These are phyloP conservation scores for Dioctria linearis DNA, from an alignment of 2,888 invertebrate species.

Conservation along the genomic window DNA sequence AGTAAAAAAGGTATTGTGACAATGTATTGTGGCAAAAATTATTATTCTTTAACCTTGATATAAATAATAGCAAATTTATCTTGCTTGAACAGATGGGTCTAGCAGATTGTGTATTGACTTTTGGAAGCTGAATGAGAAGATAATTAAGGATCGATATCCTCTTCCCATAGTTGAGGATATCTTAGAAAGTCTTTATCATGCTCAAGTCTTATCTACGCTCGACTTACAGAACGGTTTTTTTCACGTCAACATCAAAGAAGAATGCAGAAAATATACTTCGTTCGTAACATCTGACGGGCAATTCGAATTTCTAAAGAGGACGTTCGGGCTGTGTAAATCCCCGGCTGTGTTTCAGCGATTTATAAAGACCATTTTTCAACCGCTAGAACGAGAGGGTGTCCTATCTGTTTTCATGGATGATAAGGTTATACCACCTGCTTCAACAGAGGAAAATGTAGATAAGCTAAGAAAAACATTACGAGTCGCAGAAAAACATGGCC, in stretches of 20 bases:
- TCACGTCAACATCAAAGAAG: slow-evolving; percentile 62
- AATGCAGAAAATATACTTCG: slow-evolving; percentile 60
- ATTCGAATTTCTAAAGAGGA: slow-evolving; percentile 59
- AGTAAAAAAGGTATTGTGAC: too few relatives aligned
- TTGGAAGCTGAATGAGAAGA: slow-evolving; percentile 47
- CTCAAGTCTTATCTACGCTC: slow-evolving; percentile 60
- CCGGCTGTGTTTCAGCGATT: slow-evolving; percentile 42
- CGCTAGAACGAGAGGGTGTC: too few relatives aligned
- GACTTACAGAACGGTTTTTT: too few relatives aligned
- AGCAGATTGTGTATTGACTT: slow-evolving; percentile 59
- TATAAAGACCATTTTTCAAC: slow-evolving; percentile 57
- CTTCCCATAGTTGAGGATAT: slow-evolving; percentile 54
- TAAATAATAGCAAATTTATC: too few relatives aligned
- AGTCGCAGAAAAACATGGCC: too few relatives aligned
- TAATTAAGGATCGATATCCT: slow-evolving; percentile 58
- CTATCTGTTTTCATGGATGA: slow-evolving; percentile 48
- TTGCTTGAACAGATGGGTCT: too few relatives aligned
- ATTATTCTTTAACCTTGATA: too few relatives aligned
- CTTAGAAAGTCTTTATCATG: slow-evolving; percentile 61
- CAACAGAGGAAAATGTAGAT: too few relatives aligned
- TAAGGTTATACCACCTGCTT: slow-evolving; percentile 12
- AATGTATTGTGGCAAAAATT: too few relatives aligned
- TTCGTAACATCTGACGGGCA: slow-evolving; percentile 62
- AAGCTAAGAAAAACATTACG: too few relatives aligned
- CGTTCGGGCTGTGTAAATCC: slow-evolving; percentile 57